Evolutionary conservation across 2,888 invertebrate genomes (phyloP), one percentile per base, ranked within the genome.

Genomic region (Argyra leucocephala): DNA sequence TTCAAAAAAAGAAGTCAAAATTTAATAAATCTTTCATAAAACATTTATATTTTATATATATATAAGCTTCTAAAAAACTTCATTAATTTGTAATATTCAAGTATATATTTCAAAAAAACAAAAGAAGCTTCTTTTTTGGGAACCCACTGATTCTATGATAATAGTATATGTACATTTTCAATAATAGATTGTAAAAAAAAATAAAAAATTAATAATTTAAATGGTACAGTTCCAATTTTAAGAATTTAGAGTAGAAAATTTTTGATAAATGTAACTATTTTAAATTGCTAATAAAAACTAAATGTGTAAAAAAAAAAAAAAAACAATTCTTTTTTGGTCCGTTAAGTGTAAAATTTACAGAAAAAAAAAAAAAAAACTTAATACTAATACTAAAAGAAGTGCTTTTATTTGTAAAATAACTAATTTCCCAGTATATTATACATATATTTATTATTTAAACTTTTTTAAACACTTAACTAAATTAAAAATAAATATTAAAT

Each of bases 141-240:
- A 48, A 15, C 48, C 48, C 48, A 48, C 48, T 48, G 48, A 48
- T 48, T 18, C 12, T 31, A 31, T 10, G 5, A 48, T 18, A 15
- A 12, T 48, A 48, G 48, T 48, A n/a, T 48, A 15, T 37, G 18
- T 48, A 48, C 12, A 48, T 18, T 15, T 48, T 48, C 48, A 48
- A 48, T 48, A 48, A 5, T 48, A 48, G 48, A 48, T 48, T 15
- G 18, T 48, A 48, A 48, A 15, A 18, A 6, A 15, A 18, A 18
- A 5, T 31, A 31, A 18, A 18, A 48, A 48, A 48, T 12, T 48
- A 48, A 48, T 48, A 48, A 5, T 48, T 48, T 48, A 48, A 48
- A 48, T 48, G 48, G 48, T 48, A 48, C 48, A 48, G 48, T 48
- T 48, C 48, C 48, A 48, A 48, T 48, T 15, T 48, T 48, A n/a